These are phyloP conservation scores for Olivierus martensii DNA, from an alignment of 1,140 invertebrate species.

Conservation along the genomic window DNA sequence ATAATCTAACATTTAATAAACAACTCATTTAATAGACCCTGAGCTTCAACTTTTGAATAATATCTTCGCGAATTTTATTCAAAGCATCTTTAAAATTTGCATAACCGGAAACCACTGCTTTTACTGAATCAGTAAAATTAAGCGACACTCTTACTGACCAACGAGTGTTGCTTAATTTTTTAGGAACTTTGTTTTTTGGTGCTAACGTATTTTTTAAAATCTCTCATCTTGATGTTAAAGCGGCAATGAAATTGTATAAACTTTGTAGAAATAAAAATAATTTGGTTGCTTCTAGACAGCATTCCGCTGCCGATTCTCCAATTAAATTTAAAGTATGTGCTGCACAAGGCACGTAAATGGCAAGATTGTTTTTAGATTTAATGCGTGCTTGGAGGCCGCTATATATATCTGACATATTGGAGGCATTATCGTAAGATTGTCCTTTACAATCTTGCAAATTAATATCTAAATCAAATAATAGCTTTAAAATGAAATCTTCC, in stretches of 20 bases:
- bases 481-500: not conserved
- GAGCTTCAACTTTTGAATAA: too few relatives aligned
- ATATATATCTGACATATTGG: not conserved
- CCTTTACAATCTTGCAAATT: conserved; percentile 1
- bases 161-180: not conserved
- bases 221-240: not conserved
- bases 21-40: too few relatives aligned
- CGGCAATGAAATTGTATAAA: not conserved
- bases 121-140: too few relatives aligned
- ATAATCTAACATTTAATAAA: too few relatives aligned
- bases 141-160: too few relatives aligned
- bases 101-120: too few relatives aligned
- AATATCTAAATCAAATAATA: not conserved
- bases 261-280: not conserved
- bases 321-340: not conserved
- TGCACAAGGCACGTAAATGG: not conserved
- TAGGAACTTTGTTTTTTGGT: not conserved
- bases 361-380: too few relatives aligned
- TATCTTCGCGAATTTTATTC: too few relatives aligned
- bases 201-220: not conserved
- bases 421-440: conserved; percentile 3
- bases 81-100: too few relatives aligned
- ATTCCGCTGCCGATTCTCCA: not conserved
- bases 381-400: too few relatives aligned
- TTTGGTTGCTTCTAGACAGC: not conserved